Conservation (phyloP, 2,888 invertebrate genomes). For the Eurytoma adleriae region DNA sequence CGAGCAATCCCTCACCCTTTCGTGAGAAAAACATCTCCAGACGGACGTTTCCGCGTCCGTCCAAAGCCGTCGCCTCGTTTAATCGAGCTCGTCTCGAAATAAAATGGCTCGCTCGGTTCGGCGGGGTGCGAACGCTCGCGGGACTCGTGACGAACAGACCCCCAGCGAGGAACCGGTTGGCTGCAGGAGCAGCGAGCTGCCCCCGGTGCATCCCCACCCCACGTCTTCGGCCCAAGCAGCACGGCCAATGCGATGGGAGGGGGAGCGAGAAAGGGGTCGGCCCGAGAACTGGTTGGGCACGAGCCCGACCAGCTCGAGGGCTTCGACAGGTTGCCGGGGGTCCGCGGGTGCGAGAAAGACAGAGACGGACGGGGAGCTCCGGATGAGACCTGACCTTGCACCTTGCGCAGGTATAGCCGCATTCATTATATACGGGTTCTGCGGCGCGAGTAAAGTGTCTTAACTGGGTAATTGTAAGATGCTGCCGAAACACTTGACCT, state of each 20-base stretch:
- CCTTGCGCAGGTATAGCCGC: constrained; percentile 66
- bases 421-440: constrained; percentile 48
- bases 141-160: constrained; percentile 50
- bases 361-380: constrained; percentile 51
- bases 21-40: too few relatives aligned
- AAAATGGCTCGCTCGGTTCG: constrained; percentile 17
- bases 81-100: background rate
- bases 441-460: constrained; percentile 27
- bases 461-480: background rate
- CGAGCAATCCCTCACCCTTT: too few relatives aligned
- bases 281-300: constrained; percentile 59
- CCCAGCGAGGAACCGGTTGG: constrained; percentile 67
- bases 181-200: constrained; percentile 56
- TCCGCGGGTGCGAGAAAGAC: background rate
- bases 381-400: constrained; percentile 69
- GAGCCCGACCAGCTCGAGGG: constrained; percentile 54
- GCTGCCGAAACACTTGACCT: too few relatives aligned
- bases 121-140: background rate
- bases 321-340: constrained; percentile 66
- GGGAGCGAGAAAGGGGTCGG: constrained; percentile 55
- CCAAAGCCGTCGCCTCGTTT: background rate
- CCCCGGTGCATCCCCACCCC: constrained; percentile 57
- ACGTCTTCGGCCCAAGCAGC: background rate
- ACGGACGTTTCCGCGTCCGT: background rate
- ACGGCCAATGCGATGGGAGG: constrained; percentile 27